Evolutionary conservation across 2,797 vertebrate genomes (phyloP).

Genomic region (Pelochelys cantorii): DNA sequence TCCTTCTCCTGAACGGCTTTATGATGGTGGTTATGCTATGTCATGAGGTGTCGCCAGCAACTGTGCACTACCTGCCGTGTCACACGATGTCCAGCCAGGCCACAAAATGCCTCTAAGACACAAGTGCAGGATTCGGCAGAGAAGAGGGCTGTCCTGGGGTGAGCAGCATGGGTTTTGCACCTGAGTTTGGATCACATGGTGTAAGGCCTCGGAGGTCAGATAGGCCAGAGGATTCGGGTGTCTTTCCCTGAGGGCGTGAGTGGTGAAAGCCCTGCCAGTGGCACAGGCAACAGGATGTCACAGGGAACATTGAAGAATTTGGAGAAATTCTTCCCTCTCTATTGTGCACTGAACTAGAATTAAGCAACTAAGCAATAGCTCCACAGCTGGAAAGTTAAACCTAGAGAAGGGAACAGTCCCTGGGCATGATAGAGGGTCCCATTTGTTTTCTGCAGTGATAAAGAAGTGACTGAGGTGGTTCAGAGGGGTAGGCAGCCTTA

Average conservation of each 20-base stretch:
- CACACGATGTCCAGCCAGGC: not conserved
- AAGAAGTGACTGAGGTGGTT: not conserved
- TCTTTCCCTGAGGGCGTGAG: not conserved
- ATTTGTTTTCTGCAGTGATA: not conserved
- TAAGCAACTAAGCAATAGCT: not conserved
- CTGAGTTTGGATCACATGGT: not conserved
- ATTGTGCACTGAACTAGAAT: not conserved
- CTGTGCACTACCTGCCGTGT: not conserved
- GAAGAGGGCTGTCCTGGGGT: not conserved
- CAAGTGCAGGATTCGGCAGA: not conserved
- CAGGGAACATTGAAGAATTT: not conserved
- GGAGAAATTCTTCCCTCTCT: not conserved
- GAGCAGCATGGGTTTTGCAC: not conserved
- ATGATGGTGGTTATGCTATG: not conserved
- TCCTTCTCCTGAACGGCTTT: too few species aligned
- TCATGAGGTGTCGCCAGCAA: not conserved
- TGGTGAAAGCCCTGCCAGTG: not conserved
- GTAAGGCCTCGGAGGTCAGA: not conserved
- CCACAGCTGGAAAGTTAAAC: not conserved
- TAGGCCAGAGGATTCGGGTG: not conserved
- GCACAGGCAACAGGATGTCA: too few species aligned
- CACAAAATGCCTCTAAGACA: not conserved
- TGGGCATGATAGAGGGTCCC: not conserved
- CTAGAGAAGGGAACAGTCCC: too few species aligned
- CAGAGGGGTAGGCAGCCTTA: too few species aligned